These are phyloP conservation scores for Alfaro cultratus DNA, from an alignment of 2,797 vertebrate species.

Conservation along the genomic window DNA sequence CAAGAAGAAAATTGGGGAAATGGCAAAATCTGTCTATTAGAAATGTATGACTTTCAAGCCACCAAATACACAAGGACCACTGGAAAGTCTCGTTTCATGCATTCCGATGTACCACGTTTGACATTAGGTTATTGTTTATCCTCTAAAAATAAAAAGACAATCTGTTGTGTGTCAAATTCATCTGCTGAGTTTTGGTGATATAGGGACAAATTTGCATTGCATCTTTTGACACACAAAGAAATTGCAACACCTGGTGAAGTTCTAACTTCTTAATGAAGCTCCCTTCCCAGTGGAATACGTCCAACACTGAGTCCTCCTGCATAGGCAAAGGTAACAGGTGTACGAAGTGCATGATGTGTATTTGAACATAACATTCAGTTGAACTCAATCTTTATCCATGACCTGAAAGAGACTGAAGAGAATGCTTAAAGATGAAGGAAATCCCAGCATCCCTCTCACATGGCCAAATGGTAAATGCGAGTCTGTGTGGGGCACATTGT, in stretches of 20 bases:
- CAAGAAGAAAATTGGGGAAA: neutral
- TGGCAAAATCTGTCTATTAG: neutral
- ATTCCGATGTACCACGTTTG: neutral
- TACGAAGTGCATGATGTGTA: neutral
- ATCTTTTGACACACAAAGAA: neutral
- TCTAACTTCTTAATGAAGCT: neutral
- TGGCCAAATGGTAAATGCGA: conserved; percentile 51
- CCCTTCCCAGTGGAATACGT: neutral
- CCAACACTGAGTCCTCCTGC: neutral
- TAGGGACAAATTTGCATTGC: neutral
- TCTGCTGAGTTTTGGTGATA: neutral
- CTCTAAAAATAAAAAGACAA: neutral
- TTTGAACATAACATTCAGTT: neutral
- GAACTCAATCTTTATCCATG: conserved; percentile 11
- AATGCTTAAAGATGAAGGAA: conserved; percentile 53
- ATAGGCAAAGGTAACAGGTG: neutral
- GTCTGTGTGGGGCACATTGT: conserved; percentile 51
- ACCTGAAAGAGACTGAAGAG: conserved; percentile 29
- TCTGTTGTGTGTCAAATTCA: neutral
- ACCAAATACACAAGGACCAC: neutral
- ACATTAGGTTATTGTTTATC: neutral
- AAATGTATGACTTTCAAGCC: neutral
- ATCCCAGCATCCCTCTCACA: conserved; percentile 42
- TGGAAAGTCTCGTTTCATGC: neutral
- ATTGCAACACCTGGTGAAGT: neutral